phyloP scores from a whole-genome alignment of 2,888 invertebrate species.

The Catocala nupta region DNA sequence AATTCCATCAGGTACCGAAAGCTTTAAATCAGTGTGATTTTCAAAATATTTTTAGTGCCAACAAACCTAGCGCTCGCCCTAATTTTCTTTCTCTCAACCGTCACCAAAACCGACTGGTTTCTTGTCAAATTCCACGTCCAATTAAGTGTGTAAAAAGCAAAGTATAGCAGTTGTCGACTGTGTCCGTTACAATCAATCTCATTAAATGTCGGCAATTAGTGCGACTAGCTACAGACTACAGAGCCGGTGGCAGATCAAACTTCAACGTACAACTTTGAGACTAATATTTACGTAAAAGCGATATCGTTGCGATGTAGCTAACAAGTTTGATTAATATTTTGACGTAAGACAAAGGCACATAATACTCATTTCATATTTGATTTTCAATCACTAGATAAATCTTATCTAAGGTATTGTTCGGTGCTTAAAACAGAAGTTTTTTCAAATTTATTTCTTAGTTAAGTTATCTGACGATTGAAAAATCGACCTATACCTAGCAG shows the following conservation, averaged over 20 bases:
- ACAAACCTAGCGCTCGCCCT: background rate
- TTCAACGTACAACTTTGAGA: constrained; percentile 64
- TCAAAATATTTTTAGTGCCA: too few species aligned
- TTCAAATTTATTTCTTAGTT: too few species aligned
- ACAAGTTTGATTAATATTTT: background rate
- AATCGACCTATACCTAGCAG: too few species aligned
- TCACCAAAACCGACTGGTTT: constrained; percentile 23
- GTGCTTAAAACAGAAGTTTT: too few species aligned
- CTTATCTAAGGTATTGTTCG: too few species aligned
- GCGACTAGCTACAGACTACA: constrained; percentile 46
- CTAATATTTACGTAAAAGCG: constrained; percentile 48
- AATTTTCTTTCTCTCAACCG: background rate
- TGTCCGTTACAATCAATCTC: constrained; percentile 79
- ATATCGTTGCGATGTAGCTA: constrained; percentile 34
- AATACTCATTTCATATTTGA: too few species aligned
- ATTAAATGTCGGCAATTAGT: constrained; percentile 73
- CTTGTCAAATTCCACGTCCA: constrained; percentile 39
- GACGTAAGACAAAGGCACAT: too few species aligned
- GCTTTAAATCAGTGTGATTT: too few species aligned
- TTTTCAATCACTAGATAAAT: too few species aligned
- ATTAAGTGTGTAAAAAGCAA: constrained; percentile 34
- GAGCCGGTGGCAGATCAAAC: constrained; percentile 57
- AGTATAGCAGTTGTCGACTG: constrained; percentile 43
- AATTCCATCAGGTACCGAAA: too few species aligned
- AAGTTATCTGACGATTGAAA: too few species aligned